Percentiles rank a stretch among this genome's conserved stretches.
Conservation (phyloP, 2,888 invertebrate species). For the Ephialtes manifestator region DNA sequence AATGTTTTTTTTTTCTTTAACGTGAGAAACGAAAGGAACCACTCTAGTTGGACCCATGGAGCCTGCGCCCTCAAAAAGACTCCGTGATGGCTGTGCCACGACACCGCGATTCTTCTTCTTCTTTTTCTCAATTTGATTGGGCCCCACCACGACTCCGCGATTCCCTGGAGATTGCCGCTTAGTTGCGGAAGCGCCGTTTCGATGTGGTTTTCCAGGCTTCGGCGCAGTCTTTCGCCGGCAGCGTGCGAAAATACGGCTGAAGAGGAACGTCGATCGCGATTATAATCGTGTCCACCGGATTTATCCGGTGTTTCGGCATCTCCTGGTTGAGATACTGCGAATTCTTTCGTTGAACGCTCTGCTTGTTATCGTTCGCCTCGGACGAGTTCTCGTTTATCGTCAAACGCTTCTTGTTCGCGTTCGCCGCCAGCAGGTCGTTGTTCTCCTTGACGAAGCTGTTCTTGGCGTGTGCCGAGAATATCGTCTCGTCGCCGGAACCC, state of each 20-base stretch:
- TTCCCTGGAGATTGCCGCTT: slow-evolving; percentile 74
- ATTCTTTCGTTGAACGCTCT: slow-evolving; percentile 11
- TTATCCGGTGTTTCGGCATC: slow-evolving; percentile 71
- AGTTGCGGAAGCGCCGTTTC: slow-evolving; percentile 70
- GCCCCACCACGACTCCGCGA: slow-evolving; percentile 72
- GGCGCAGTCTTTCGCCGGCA: background rate
- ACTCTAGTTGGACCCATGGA: slow-evolving; percentile 80
- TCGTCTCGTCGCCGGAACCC: background rate
- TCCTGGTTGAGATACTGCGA: slow-evolving; percentile 29
- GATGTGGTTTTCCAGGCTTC: slow-evolving; percentile 51
- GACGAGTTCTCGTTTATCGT: background rate
- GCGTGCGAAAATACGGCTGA: slow-evolving; percentile 48
- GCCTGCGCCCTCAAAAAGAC: slow-evolving; percentile 65
- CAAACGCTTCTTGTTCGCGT: background rate
- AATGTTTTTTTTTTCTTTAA: slow-evolving; percentile 35
- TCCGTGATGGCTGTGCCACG: slow-evolving; percentile 67
- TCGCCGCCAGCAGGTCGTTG: background rate
- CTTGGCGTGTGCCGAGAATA: background rate
- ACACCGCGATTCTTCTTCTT: too few relatives aligned
- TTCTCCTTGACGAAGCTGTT: background rate
- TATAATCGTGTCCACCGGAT: slow-evolving; percentile 71
- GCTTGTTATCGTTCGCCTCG: slow-evolving; percentile 21
- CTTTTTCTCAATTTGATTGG: too few relatives aligned
- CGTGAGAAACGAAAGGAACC: slow-evolving; percentile 74
- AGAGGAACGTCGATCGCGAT: slow-evolving; percentile 74